These are phyloP conservation scores for Nemoura dubitans DNA, from an alignment of 2,888 invertebrate genomes.

Conservation along the genomic window DNA sequence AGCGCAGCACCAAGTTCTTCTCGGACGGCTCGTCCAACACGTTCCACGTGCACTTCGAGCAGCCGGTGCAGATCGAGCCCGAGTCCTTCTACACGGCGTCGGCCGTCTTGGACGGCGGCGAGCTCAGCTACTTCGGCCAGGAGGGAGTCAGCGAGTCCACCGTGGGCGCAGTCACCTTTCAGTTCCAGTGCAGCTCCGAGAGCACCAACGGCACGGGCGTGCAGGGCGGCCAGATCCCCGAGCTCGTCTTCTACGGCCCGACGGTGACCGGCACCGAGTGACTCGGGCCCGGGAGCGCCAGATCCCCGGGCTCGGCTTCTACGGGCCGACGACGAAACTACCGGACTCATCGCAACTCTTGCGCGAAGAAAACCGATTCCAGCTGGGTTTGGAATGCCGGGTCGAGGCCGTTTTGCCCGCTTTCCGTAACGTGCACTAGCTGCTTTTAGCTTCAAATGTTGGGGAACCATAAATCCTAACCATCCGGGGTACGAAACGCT, in stretches of 20 bases:
- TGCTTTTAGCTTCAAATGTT: too few relatives aligned
- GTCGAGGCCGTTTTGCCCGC: too few relatives aligned
- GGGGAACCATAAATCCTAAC: too few relatives aligned
- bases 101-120: slow-evolving; percentile 92
- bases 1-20: slow-evolving; percentile 92
- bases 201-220: slow-evolving; percentile 98
- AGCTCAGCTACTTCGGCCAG: slow-evolving; percentile 96
- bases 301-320: slow-evolving; percentile 93
- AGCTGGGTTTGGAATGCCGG: too few relatives aligned
- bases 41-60: slow-evolving; percentile 86
- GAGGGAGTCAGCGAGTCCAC: slow-evolving; percentile 95
- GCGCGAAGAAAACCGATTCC: too few relatives aligned
- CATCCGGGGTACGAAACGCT: too few relatives aligned
- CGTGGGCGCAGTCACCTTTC: slow-evolving; percentile 93
- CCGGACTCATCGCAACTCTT: too few relatives aligned
- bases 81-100: slow-evolving; percentile 95
- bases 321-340: too few relatives aligned
- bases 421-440: too few relatives aligned
- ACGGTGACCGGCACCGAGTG: slow-evolving; percentile 64
- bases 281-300: slow-evolving; percentile 81
- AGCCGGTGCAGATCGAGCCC: slow-evolving; percentile 80
- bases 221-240: slow-evolving; percentile 97
- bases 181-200: slow-evolving; percentile 96
- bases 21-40: slow-evolving; percentile 97
- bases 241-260: slow-evolving; percentile 94